Evolutionary conservation across 2,113 vertebrate species (phyloP).

Genomic region (Balaeniceps rex): DNA sequence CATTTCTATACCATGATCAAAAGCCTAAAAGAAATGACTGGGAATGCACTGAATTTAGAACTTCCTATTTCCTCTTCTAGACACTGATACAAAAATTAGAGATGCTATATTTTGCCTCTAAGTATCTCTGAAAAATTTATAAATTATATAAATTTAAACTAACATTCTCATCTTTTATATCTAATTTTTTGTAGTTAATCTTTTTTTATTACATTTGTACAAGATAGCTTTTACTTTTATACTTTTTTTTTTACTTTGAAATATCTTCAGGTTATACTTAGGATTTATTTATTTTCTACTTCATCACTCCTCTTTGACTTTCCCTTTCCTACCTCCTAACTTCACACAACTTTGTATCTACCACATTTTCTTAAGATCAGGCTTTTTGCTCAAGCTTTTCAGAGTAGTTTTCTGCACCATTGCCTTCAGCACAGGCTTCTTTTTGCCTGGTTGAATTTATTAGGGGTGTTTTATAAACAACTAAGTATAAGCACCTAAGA

Average conservation of each 20-base stretch:
- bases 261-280: background rate
- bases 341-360: background rate
- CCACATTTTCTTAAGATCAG: background rate
- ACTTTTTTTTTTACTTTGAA: background rate
- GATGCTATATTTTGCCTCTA: background rate
- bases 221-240: background rate
- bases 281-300: background rate
- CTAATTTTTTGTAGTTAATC: background rate
- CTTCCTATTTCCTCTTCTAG: background rate
- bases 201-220: background rate
- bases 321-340: background rate
- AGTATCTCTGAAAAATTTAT: background rate
- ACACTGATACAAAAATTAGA: background rate
- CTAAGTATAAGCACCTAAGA: background rate
- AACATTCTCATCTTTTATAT: background rate
- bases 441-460: background rate
- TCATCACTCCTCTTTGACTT: background rate
- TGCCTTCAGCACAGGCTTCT: background rate
- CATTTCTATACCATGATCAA: slow-evolving; percentile 9
- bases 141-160: background rate
- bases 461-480: background rate
- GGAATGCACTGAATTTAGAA: background rate
- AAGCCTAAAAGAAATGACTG: background rate
- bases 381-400: background rate
- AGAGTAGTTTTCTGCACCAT: background rate